Conservation (phyloP, 2,113 vertebrate genomes). For the Pachypanchax playfairii region DNA sequence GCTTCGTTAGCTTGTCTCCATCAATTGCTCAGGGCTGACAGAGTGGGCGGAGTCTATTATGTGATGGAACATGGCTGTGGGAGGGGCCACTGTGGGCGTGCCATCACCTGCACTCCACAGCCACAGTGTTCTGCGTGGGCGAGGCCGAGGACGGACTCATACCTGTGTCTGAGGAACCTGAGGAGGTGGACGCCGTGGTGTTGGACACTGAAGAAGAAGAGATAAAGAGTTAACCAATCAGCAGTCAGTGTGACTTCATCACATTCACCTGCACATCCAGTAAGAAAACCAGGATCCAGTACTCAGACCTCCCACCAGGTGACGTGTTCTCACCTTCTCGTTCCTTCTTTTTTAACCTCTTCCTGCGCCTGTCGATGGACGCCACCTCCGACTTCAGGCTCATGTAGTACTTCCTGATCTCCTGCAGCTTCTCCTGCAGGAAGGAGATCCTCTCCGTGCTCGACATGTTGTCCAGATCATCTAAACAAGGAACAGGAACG, state of each 20-base stretch:
- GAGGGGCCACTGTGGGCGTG: conserved; percentile 73
- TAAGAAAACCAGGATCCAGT: background rate
- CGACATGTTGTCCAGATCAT: conserved; percentile 93
- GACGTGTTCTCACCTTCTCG: conserved; percentile 86
- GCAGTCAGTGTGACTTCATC: background rate
- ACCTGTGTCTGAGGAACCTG: conserved; percentile 93
- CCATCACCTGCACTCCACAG: conserved; percentile 99
- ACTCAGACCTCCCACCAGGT: background rate
- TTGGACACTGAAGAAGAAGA: conserved; percentile 85
- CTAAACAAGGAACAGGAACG: too few species aligned
- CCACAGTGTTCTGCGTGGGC: conserved; percentile 93
- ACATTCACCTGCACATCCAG: too few species aligned
- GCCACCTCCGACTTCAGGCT: conserved; percentile 98
- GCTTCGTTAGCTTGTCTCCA: background rate
- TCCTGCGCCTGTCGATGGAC: conserved; percentile 94
- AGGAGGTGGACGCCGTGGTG: conserved; percentile 92
- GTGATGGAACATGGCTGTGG: conserved; percentile 74
- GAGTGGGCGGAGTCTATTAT: conserved; percentile 24
- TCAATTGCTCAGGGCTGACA: background rate
- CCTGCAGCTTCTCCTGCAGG: conserved; percentile 97
- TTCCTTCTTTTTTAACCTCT: conserved; percentile 98
- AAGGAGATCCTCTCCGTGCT: conserved; percentile 94
- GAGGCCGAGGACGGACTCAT: conserved; percentile 97
- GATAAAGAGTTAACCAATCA: background rate
- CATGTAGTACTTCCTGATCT: conserved; percentile 98